Evolutionary conservation across 1,140 invertebrate genomes (phyloP).

Genomic region (Diuraphis noxia): DNA sequence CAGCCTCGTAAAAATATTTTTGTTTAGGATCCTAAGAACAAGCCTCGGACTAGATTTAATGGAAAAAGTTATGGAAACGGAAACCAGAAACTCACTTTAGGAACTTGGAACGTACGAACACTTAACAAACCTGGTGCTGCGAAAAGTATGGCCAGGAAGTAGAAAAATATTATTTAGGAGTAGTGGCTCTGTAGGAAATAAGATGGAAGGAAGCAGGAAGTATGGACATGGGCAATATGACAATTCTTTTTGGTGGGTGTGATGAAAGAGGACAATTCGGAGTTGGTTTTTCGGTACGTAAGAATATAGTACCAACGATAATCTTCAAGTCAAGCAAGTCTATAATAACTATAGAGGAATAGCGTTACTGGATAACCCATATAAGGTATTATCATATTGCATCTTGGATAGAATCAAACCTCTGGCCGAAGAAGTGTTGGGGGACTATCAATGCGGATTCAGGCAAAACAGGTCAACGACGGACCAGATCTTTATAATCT

Average conservation of each 20-base stretch:
- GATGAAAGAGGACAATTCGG: too few species aligned
- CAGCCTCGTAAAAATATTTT: not conserved
- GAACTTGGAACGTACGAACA: not conserved
- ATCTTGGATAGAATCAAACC: too few species aligned
- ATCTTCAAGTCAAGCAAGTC: not conserved
- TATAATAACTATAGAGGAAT: too few species aligned
- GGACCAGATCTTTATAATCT: too few species aligned
- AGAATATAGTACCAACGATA: too few species aligned
- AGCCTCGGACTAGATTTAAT: not conserved
- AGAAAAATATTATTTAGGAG: not conserved
- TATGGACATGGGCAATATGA: too few species aligned
- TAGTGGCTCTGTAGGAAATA: not conserved
- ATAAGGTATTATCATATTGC: too few species aligned
- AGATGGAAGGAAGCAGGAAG: conserved; percentile 1
- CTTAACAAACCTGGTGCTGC: not conserved
- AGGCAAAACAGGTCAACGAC: too few species aligned
- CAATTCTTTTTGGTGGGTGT: not conserved
- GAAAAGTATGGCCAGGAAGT: not conserved
- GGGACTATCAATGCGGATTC: too few species aligned
- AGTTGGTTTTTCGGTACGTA: too few species aligned
- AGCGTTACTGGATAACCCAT: too few species aligned
- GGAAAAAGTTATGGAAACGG: not conserved
- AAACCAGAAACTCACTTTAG: not conserved
- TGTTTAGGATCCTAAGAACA: not conserved
- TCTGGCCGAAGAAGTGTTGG: too few species aligned